These are phyloP conservation scores for Leucozona laternaria DNA, from an alignment of 2,888 invertebrate genomes.

Conservation along the genomic window DNA sequence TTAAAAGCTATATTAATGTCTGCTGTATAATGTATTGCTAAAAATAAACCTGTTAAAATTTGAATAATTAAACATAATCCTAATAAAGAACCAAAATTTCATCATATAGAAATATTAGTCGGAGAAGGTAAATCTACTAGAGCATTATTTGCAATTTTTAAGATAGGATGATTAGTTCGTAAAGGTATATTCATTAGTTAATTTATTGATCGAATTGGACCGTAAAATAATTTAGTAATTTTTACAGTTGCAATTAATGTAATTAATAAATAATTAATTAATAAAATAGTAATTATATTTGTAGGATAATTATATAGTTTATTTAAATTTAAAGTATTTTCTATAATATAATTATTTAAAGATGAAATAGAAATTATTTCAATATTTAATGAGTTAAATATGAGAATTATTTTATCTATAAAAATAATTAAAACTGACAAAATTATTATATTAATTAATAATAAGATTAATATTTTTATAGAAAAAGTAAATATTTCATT, in stretches of 20 bases:
- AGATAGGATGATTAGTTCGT: slow-evolving; percentile 84
- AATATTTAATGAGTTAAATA: slow-evolving; percentile 82
- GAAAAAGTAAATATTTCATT: slow-evolving; percentile 86
- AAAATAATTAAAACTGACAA: slow-evolving; percentile 77
- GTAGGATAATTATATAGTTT: slow-evolving; percentile 85
- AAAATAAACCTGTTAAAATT: slow-evolving; percentile 88
- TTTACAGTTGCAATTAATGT: slow-evolving; percentile 86
- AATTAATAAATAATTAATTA: slow-evolving; percentile 87
- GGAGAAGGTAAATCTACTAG: slow-evolving; percentile 87
- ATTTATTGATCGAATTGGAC: slow-evolving; percentile 84
- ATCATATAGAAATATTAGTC: slow-evolving; percentile 86
- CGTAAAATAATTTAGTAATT: slow-evolving; percentile 85
- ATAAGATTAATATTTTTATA: slow-evolving; percentile 79
- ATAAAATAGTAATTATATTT: slow-evolving; percentile 84
- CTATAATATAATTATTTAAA: slow-evolving; percentile 79
- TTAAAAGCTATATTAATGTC: slow-evolving; percentile 87
- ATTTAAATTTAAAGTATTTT: slow-evolving; percentile 84
- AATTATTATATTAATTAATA: slow-evolving; percentile 77
- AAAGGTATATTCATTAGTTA: slow-evolving; percentile 85
- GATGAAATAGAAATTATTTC: slow-evolving; percentile 81
- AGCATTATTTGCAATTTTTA: slow-evolving; percentile 86
- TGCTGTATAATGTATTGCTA: slow-evolving; percentile 89
- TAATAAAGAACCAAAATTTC: slow-evolving; percentile 89
- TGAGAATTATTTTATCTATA: slow-evolving; percentile 79
- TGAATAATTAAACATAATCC: slow-evolving; percentile 87